phyloP scores from a whole-genome alignment of 2,888 invertebrate species.

The Drosophila pegasa region DNA sequence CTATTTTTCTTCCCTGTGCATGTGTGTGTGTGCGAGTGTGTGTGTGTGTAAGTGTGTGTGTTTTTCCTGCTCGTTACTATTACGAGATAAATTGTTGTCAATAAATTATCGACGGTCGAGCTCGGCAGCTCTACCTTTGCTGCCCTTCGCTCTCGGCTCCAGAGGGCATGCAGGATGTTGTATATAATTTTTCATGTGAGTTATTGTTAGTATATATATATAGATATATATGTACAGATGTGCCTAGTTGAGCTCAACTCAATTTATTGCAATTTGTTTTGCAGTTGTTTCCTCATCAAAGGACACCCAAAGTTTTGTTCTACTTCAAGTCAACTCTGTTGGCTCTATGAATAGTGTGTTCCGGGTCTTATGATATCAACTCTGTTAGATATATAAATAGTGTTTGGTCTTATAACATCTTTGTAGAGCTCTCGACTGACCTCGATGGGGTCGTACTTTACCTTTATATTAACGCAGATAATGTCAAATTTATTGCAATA shows the following conservation, averaged over 20 bases:
- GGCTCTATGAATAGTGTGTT: background rate
- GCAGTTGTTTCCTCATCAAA: constrained; percentile 39
- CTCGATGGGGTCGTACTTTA: constrained; percentile 32
- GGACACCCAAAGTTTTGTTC: background rate
- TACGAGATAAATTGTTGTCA: constrained; percentile 82
- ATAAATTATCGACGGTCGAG: constrained; percentile 81
- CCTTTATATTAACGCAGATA: constrained; percentile 74
- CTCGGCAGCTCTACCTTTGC: constrained; percentile 33
- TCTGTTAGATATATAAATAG: background rate
- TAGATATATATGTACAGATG: constrained; percentile 1
- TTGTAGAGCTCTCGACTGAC: constrained; percentile 10
- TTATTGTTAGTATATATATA: constrained; percentile 16
- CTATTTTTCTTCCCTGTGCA: constrained; percentile 51
- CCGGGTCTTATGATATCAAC: background rate
- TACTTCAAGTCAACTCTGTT: background rate
- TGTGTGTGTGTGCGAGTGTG: constrained; percentile 9
- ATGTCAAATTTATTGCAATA: constrained; percentile 81
- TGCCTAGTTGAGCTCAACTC: constrained; percentile 29
- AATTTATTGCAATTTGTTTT: constrained; percentile 81
- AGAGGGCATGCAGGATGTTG: constrained; percentile 58
- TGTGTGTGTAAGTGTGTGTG: constrained; percentile 8
- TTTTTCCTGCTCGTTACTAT: constrained; percentile 64
- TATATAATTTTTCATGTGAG: constrained; percentile 46
- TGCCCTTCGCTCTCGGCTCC: constrained; percentile 19
- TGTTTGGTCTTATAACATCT: background rate